phyloP scores from a whole-genome alignment of 2,797 vertebrate genomes.

The Zenarchopterus dispar region DNA sequence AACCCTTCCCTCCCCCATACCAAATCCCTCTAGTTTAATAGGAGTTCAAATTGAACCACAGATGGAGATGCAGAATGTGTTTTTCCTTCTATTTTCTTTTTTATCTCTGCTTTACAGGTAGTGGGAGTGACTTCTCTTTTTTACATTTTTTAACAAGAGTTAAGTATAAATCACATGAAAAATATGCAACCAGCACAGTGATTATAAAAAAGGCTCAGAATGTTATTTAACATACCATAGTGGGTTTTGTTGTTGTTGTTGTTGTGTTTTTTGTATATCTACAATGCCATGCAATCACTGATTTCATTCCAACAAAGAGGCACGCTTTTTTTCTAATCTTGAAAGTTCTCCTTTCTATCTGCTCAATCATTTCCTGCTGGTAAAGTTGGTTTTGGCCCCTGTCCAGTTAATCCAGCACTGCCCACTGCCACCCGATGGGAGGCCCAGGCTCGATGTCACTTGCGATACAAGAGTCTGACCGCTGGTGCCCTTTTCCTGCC shows the following conservation, averaged over 20 bases:
- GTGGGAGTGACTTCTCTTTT: constrained; percentile 40
- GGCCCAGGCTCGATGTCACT: constrained; percentile 53
- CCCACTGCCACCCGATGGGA: constrained; percentile 45
- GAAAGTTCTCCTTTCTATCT: no score
- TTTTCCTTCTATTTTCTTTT: constrained; percentile 4
- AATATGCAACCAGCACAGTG: constrained; percentile 6
- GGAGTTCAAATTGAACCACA: constrained; percentile 66
- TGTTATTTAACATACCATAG: not conserved
- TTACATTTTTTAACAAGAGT: constrained; percentile 36
- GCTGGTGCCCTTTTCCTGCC: constrained; percentile 67
- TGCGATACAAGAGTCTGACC: constrained; percentile 67
- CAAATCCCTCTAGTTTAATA: constrained; percentile 48
- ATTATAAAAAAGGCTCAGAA: constrained; percentile 8
- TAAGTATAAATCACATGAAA: constrained; percentile 48
- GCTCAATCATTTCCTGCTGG: constrained; percentile 1
- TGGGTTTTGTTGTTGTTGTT: no score
- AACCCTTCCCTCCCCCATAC: constrained; percentile 32
- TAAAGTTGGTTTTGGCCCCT: constrained; percentile 45
- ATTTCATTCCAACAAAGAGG: not conserved
- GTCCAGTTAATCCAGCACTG: constrained; percentile 51
- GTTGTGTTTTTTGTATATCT: not conserved
- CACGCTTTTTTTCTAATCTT: no score
- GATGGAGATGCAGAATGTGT: constrained; percentile 50
- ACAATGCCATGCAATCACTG: not conserved
- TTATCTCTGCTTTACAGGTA: constrained; percentile 72